Evolutionary conservation across 2,888 invertebrate genomes (phyloP).

Genomic region (Luperina testacea): DNA sequence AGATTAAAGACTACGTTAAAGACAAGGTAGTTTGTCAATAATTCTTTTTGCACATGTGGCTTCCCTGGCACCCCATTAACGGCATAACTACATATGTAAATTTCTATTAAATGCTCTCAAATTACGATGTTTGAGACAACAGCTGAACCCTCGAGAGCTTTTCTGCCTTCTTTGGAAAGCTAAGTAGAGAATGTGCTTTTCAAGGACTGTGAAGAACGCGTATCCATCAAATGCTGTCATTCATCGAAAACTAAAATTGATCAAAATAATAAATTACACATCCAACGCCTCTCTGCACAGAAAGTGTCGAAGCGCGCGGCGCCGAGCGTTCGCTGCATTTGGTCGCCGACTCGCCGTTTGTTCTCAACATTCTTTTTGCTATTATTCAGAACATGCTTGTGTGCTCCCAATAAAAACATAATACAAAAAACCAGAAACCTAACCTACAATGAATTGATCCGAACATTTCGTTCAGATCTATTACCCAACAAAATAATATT

Average conservation of each 20-base stretch:
- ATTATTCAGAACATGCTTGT: slow-evolving; percentile 26
- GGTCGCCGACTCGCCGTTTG: slow-evolving; percentile 42
- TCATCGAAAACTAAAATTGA: background rate
- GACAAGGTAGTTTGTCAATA: too few relatives aligned
- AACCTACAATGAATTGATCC: slow-evolving; percentile 10
- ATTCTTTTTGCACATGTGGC: too few relatives aligned
- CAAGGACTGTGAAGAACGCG: background rate
- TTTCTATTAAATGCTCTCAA: too few relatives aligned
- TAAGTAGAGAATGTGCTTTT: background rate
- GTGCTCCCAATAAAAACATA: slow-evolving; percentile 17
- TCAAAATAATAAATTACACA: slow-evolving; percentile 30
- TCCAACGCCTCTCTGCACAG: slow-evolving; percentile 21
- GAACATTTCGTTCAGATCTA: slow-evolving; percentile 13
- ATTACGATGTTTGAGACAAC: background rate
- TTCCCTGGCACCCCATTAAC: too few relatives aligned
- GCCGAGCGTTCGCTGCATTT: slow-evolving; percentile 52
- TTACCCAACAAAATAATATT: slow-evolving; percentile 20
- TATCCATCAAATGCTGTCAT: background rate
- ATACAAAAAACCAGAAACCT: slow-evolving; percentile 2
- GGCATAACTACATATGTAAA: too few relatives aligned
- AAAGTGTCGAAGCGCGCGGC: slow-evolving; percentile 34
- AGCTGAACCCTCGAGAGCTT: background rate
- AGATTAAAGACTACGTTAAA: too few relatives aligned
- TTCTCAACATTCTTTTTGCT: slow-evolving; percentile 53
- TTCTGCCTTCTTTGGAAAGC: background rate